Conservation (phyloP, 2,888 invertebrate species). For the Salpingus planirostris region DNA sequence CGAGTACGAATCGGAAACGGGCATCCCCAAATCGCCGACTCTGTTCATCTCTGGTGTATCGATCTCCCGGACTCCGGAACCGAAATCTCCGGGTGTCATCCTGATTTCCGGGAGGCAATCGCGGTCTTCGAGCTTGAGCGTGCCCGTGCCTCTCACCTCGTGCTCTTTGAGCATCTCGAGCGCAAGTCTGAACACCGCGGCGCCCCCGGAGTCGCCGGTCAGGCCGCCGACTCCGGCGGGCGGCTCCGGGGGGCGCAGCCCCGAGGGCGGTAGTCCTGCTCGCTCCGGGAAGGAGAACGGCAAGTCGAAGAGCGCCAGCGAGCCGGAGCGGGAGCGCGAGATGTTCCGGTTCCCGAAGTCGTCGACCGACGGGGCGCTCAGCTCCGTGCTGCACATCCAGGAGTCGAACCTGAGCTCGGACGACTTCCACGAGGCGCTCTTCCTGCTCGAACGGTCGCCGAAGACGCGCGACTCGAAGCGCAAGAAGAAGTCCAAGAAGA, state of each 20-base stretch:
- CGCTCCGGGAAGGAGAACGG: conserved; percentile 33
- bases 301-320: conserved; percentile 45
- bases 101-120: conserved; percentile 41
- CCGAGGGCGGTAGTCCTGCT: conserved; percentile 32
- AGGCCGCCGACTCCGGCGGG: conserved; percentile 39
- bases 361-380: conserved; percentile 49
- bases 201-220: conserved; percentile 37
- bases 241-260: conserved; percentile 34
- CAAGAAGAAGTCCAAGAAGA: conserved; percentile 42
- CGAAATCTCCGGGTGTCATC: conserved; percentile 40
- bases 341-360: conserved; percentile 48
- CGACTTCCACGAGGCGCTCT: conserved; percentile 50
- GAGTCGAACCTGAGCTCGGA: conserved; percentile 49
- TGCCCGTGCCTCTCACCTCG: conserved; percentile 39
- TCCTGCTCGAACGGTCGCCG: conserved; percentile 46
- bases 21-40: conserved; percentile 49
- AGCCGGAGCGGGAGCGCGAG: conserved; percentile 46
- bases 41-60: conserved; percentile 50
- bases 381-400: conserved; percentile 49
- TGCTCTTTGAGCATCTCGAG: conserved; percentile 38
- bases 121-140: conserved; percentile 45
- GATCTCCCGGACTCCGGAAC: conserved; percentile 48
- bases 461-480: conserved; percentile 44
- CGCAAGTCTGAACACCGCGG: conserved; percentile 33
- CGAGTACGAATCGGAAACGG: conserved; percentile 50